These are phyloP conservation scores for Acanthisitta chloris DNA, from an alignment of 2,113 vertebrate species.

Conservation along the genomic window DNA sequence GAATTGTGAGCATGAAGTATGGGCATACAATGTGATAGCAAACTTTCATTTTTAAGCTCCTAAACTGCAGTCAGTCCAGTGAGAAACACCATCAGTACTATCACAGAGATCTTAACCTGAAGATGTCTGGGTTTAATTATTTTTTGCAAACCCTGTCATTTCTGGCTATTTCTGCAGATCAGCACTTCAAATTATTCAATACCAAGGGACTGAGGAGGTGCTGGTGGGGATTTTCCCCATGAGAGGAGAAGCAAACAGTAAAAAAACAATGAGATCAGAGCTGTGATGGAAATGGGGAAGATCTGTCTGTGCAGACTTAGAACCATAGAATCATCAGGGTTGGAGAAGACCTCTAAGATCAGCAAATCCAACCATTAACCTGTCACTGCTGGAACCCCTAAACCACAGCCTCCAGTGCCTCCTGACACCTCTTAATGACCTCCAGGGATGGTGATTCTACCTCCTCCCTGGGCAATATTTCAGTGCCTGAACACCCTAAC, in stretches of 20 bases:
- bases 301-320: neutral
- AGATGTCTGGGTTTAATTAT: accelerated
- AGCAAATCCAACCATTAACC: too few relatives aligned
- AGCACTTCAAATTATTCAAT: neutral
- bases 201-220: neutral
- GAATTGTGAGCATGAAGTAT: neutral
- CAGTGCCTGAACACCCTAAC: too few relatives aligned
- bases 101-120: neutral
- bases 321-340: too few relatives aligned
- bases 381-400: too few relatives aligned
- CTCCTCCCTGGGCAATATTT: too few relatives aligned
- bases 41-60: neutral
- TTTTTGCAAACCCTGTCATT: neutral
- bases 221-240: neutral
- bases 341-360: too few relatives aligned
- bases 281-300: neutral
- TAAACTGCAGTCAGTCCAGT: neutral
- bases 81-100: neutral
- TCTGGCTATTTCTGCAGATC: neutral
- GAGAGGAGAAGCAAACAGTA: neutral
- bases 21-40: neutral
- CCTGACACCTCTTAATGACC: too few relatives aligned
- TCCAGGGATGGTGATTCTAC: too few relatives aligned
- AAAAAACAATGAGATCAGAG: neutral
- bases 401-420: too few relatives aligned